Evolutionary conservation across 1,140 invertebrate species (phyloP).

Genomic region (Bacillus rossius): DNA sequence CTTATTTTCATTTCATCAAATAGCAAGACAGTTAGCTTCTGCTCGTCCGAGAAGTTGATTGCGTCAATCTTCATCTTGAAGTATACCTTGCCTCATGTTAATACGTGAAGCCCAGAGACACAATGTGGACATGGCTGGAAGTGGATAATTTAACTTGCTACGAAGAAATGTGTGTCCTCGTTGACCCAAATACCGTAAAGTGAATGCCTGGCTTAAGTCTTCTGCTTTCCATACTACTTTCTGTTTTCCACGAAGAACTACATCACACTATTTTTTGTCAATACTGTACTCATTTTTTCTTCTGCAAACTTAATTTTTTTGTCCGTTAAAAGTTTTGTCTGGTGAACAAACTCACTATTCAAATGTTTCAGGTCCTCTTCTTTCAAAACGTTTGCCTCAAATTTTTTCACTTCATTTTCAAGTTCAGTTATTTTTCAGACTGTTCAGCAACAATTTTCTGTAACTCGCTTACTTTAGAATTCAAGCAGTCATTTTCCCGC

Average conservation of each 20-base stretch:
- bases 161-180: neutral
- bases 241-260: neutral
- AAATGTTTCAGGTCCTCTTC: no score
- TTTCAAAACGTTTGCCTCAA: no score
- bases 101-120: neutral
- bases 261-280: no score
- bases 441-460: no score
- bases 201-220: neutral
- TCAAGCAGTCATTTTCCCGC: no score
- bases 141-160: neutral
- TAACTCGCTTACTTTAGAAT: no score
- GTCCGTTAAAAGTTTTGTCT: no score
- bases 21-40: slow-evolving; percentile 29
- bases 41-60: slow-evolving; percentile 1
- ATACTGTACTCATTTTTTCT: no score
- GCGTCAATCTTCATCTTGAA: slow-evolving; percentile 13
- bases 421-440: no score
- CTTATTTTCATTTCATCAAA: slow-evolving; percentile 35
- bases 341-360: no score
- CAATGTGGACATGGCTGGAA: neutral
- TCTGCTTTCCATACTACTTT: neutral
- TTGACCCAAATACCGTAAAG: neutral
- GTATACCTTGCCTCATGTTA: slow-evolving; percentile 5
- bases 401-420: no score
- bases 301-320: no score